Conservation (phyloP, 92 coral and sea anemone species). For the Hydrozoanthus gracilis region DNA sequence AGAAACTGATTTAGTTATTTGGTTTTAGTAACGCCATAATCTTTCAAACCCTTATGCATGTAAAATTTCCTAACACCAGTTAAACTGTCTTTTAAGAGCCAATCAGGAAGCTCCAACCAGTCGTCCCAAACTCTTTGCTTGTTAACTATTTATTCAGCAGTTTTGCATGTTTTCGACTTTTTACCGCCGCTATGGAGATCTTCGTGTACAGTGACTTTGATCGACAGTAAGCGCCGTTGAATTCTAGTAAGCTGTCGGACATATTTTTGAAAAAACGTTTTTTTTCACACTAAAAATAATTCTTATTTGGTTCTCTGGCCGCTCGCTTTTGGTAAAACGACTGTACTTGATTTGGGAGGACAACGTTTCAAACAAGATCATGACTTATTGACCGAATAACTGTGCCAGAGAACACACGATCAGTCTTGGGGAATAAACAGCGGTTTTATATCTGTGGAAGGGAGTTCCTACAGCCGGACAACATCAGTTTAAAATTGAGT, state of each 20-base stretch:
- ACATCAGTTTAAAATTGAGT: no score
- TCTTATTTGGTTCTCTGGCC: background rate
- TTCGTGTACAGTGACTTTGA: background rate
- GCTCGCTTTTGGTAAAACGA: no score
- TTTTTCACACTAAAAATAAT: background rate
- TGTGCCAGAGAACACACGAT: no score
- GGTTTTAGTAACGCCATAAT: background rate
- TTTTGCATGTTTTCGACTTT: conserved; percentile 67
- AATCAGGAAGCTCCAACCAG: conserved; percentile 33
- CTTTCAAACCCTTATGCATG: background rate
- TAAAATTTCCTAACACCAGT: conserved; percentile 21
- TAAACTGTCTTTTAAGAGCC: conserved; percentile 1
- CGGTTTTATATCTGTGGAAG: no score
- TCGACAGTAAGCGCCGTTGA: conserved; percentile 13
- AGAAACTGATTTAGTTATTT: background rate
- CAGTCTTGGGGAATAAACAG: no score
- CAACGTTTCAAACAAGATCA: no score
- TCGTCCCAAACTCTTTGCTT: background rate
- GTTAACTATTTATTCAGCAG: conserved; percentile 70
- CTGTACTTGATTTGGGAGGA: background rate
- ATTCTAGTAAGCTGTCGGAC: background rate
- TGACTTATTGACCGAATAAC: no score
- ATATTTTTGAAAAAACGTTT: background rate
- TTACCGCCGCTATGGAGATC: conserved; percentile 84
- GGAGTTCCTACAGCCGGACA: no score